These are phyloP conservation scores for Artemia sinica DNA, from an alignment of 2,888 invertebrate species.

Conservation along the genomic window DNA sequence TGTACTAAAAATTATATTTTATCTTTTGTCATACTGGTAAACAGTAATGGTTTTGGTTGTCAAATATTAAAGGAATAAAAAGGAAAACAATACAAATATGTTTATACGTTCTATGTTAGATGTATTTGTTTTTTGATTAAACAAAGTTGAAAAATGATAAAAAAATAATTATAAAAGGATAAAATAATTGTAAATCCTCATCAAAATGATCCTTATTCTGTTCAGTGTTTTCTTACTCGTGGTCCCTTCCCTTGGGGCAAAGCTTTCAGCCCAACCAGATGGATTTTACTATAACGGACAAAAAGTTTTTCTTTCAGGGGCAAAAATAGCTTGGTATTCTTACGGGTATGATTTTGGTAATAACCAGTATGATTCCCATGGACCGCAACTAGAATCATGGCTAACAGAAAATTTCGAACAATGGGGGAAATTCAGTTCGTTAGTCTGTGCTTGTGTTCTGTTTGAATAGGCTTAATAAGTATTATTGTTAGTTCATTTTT, in stretches of 20 bases:
- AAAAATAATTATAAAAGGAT: too few relatives aligned
- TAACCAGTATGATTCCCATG: conserved; percentile 25
- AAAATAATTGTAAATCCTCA: too few relatives aligned
- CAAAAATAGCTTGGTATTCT: conserved; percentile 28
- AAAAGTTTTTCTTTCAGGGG: conserved; percentile 28
- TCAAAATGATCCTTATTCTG: not conserved
- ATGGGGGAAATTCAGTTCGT: conserved; percentile 28
- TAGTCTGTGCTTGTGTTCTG: conserved; percentile 19
- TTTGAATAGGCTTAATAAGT: not conserved
- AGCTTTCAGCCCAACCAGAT: not conserved
- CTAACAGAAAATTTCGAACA: conserved; percentile 25
- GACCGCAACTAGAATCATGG: conserved; percentile 27
- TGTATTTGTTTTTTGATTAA: too few relatives aligned
- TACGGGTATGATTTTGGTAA: conserved; percentile 29
- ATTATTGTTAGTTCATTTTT: not conserved
- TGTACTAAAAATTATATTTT: too few relatives aligned
- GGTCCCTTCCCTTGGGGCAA: not conserved
- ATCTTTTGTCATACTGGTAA: too few relatives aligned
- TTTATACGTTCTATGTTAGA: too few relatives aligned
- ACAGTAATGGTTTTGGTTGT: too few relatives aligned
- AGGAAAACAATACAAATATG: too few relatives aligned
- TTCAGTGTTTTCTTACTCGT: not conserved
- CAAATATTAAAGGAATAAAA: too few relatives aligned
- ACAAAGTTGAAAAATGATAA: too few relatives aligned
- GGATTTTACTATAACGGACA: conserved; percentile 25